Percentiles rank a stretch among this genome's conserved stretches.
Evolutionary conservation across 2,113 vertebrate species (phyloP).

Genomic region (Anhinga rufa): DNA sequence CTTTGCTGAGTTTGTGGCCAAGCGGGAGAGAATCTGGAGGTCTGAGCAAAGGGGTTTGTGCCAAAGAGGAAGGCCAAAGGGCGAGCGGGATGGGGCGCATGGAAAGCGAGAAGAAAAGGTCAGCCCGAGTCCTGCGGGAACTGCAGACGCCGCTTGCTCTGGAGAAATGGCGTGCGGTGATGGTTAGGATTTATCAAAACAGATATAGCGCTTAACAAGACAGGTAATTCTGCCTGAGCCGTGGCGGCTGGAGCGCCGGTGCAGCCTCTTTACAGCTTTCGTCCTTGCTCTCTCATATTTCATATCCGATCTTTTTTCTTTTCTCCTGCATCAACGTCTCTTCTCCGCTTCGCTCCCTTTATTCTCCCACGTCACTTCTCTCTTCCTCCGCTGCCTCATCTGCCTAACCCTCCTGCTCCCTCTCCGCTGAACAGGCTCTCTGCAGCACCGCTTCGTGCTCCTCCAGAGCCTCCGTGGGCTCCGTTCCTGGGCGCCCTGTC

Average conservation of each 20-base stretch:
- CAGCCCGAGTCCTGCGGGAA: not conserved
- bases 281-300: not conserved
- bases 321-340: not conserved
- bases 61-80: too few relatives aligned
- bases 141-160: not conserved
- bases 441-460: not conserved
- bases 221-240: not conserved
- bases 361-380: not conserved
- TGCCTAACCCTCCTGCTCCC: not conserved
- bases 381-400: not conserved
- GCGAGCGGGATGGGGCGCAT: too few relatives aligned
- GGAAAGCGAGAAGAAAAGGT: not conserved
- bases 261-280: not conserved
- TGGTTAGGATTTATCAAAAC: not conserved
- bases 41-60: not conserved
- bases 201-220: rapidly evolving
- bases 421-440: not conserved
- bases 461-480: not conserved
- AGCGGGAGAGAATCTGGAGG: not conserved
- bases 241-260: not conserved
- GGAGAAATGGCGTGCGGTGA: not conserved
- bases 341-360: not conserved
- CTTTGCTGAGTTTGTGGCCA: not conserved
- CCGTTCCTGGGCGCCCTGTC: not conserved
- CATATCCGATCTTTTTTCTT: not conserved